A percentile compares a stretch with the other conserved stretches of the same genome.
phyloP scores from a whole-genome alignment of 2,797 vertebrate species.

The Sternotherus odoratus region DNA sequence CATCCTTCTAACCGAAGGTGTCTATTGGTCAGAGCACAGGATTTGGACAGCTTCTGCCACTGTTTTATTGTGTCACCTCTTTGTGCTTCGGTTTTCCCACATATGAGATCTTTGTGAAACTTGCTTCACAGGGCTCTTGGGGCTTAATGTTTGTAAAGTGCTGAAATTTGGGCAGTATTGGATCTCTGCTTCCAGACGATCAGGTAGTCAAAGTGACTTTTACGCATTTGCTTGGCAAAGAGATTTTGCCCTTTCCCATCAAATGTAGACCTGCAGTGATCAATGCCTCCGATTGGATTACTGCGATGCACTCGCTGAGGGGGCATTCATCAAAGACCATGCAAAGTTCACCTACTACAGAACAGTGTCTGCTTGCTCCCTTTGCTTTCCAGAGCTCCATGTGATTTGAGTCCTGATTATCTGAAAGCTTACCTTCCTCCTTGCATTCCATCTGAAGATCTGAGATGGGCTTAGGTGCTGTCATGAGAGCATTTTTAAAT shows the following conservation, averaged over 20 bases:
- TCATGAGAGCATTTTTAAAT: not conserved
- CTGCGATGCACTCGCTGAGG: not conserved
- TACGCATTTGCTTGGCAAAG: not conserved
- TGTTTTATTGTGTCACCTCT: not conserved
- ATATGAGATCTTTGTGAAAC: not conserved
- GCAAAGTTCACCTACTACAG: not conserved
- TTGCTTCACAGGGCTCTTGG: not conserved
- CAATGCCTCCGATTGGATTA: not conserved
- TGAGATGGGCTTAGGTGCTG: not conserved
- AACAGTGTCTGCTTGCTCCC: not conserved
- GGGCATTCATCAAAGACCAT: not conserved
- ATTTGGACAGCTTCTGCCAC: rapidly evolving
- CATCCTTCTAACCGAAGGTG: not conserved
- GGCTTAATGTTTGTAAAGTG: not conserved
- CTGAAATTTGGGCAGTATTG: not conserved
- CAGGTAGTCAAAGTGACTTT: not conserved
- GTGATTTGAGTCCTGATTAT: not conserved
- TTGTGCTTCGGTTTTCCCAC: not conserved
- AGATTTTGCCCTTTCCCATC: not conserved
- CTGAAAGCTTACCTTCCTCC: not conserved
- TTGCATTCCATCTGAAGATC: not conserved
- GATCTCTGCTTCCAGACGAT: not conserved
- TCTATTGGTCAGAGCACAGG: not conserved
- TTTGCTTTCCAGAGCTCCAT: not conserved
- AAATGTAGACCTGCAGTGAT: not conserved